Conservation (phyloP, 1,140 invertebrate genomes). For the Elymnias hypermnestra region DNA sequence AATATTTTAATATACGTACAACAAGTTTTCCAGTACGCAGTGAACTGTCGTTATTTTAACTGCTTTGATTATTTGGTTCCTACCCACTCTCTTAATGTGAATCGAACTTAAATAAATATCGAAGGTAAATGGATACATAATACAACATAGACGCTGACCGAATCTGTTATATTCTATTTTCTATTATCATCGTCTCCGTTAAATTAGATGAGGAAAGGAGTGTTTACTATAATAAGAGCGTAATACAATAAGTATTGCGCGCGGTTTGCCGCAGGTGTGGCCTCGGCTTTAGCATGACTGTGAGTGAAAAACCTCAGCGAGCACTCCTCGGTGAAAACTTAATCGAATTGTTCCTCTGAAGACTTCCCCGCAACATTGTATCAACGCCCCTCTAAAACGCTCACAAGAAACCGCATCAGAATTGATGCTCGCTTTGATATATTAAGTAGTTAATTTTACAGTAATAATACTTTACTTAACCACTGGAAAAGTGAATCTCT, state of each 20-base stretch:
- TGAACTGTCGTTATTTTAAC: too few species aligned
- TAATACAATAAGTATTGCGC: neutral
- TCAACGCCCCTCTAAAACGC: slow-evolving; percentile 6
- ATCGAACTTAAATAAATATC: too few species aligned
- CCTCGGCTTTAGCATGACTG: slow-evolving; percentile 23
- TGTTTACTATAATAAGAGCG: too few species aligned
- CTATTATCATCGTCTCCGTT: too few species aligned
- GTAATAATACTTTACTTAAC: slow-evolving; percentile 8
- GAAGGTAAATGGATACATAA: too few species aligned
- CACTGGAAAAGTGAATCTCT: neutral
- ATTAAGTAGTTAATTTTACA: slow-evolving; percentile 15
- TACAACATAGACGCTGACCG: too few species aligned
- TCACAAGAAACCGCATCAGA: slow-evolving; percentile 14
- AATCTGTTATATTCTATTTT: too few species aligned
- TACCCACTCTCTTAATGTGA: too few species aligned
- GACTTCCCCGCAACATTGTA: slow-evolving; percentile 9
- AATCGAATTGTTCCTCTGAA: slow-evolving; percentile 31
- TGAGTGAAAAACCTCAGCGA: slow-evolving; percentile 19
- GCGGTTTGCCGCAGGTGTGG: slow-evolving; percentile 7
- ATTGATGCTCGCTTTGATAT: slow-evolving; percentile 11
- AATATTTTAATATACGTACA: too few species aligned
- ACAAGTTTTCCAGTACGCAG: too few species aligned
- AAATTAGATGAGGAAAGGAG: too few species aligned
- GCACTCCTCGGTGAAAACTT: slow-evolving; percentile 27
- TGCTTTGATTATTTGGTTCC: too few species aligned